phyloP scores from a whole-genome alignment of 30 jellyfish, hydroid and myxozoan species.

The Calvadosia cruxmelitensis region DNA sequence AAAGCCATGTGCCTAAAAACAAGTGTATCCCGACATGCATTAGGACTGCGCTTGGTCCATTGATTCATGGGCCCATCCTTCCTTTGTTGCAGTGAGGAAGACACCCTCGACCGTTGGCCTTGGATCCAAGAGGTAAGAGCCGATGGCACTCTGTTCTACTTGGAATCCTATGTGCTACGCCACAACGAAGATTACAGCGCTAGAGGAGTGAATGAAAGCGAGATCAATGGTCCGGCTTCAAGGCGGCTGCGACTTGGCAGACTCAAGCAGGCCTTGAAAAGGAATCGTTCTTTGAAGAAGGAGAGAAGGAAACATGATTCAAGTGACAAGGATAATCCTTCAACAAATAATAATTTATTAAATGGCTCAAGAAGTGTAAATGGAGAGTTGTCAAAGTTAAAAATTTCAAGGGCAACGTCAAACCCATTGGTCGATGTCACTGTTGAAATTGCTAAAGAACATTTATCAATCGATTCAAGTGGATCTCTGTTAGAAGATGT shows the following conservation, averaged over 20 bases:
- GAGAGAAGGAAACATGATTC: too few relatives aligned
- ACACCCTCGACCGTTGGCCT: slow-evolving; percentile 27
- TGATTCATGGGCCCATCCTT: too few relatives aligned
- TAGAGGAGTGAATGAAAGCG: slow-evolving; percentile 9
- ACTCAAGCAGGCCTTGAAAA: background rate
- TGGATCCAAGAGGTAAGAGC: slow-evolving; percentile 65
- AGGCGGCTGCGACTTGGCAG: background rate
- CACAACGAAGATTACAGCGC: background rate
- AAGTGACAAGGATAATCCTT: background rate
- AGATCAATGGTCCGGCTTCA: background rate
- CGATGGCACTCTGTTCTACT: slow-evolving; percentile 64
- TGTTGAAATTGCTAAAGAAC: background rate
- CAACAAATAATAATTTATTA: too few relatives aligned
- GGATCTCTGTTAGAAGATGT: slow-evolving; percentile 30
- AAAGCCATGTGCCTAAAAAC: too few relatives aligned
- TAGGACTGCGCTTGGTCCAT: too few relatives aligned
- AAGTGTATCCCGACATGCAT: too few relatives aligned
- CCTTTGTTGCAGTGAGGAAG: background rate
- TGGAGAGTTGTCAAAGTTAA: background rate
- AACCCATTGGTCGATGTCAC: background rate
- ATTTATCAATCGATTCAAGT: background rate
- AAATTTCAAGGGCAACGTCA: background rate
- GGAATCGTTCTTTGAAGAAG: background rate
- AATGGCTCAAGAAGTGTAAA: background rate
- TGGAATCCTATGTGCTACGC: slow-evolving; percentile 31